These are phyloP conservation scores for Miniopterus natalensis DNA, from an alignment of 2,113 vertebrate genomes.

Conservation along the genomic window DNA sequence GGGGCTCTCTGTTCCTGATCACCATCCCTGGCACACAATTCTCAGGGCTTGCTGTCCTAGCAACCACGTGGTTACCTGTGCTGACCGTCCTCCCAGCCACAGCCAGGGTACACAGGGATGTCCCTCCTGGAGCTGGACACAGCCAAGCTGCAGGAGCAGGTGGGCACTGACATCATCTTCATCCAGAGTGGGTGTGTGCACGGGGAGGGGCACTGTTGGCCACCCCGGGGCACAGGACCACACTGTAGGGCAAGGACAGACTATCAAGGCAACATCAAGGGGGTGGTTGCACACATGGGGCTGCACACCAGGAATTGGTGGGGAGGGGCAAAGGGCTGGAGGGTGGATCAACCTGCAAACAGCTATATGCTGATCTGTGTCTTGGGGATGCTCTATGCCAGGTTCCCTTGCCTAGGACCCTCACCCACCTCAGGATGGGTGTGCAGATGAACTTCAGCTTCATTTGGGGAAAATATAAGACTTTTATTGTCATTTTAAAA, in stretches of 20 bases:
- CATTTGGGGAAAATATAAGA: background rate
- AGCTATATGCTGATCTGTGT: background rate
- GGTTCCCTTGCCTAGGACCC: background rate
- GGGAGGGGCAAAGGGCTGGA: background rate
- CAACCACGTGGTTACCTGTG: slow-evolving; percentile 82
- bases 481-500: background rate
- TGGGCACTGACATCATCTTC: slow-evolving; percentile 87
- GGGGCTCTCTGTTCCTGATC: background rate
- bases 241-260: slow-evolving; percentile 85
- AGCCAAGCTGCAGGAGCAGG: slow-evolving; percentile 81
- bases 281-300: slow-evolving; percentile 58
- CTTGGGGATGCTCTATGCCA: background rate
- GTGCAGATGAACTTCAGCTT: background rate
- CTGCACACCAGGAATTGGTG: slow-evolving; percentile 71
- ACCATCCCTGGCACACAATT: background rate
- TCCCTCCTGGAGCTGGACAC: slow-evolving; percentile 82
- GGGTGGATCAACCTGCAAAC: too few species aligned
- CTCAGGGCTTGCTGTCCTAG: slow-evolving; percentile 87
- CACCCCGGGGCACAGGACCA: slow-evolving; percentile 86
- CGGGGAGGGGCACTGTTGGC: slow-evolving; percentile 74
- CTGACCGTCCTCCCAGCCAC: background rate
- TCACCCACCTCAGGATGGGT: background rate
- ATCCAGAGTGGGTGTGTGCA: slow-evolving; percentile 88
- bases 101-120: slow-evolving; percentile 85
- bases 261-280: slow-evolving; percentile 71